Conservation (phyloP, 2,888 invertebrate species). For the Leptopilina myrica region DNA sequence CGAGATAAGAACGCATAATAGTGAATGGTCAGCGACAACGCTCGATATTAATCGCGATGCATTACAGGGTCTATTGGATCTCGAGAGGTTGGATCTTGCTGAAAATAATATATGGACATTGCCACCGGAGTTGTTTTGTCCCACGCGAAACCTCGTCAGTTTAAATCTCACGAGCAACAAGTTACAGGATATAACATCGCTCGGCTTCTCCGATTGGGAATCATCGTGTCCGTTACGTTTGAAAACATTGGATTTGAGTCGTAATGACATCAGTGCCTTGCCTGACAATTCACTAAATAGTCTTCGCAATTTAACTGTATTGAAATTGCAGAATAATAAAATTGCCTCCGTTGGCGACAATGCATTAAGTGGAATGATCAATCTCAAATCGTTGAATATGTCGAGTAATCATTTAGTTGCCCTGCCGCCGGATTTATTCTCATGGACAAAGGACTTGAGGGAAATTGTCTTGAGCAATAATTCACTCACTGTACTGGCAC, state of each 20-base stretch:
- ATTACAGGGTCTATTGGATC: slow-evolving; percentile 83
- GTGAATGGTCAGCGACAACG: slow-evolving; percentile 88
- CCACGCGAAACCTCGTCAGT: slow-evolving; percentile 82
- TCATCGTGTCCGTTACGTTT: slow-evolving; percentile 84
- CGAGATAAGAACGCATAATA: slow-evolving; percentile 85
- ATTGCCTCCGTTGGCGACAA: slow-evolving; percentile 86
- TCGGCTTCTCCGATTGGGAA: slow-evolving; percentile 87
- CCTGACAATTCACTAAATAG: slow-evolving; percentile 85
- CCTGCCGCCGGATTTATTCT: slow-evolving; percentile 87
- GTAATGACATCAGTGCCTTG: slow-evolving; percentile 84
- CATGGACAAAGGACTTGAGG: slow-evolving; percentile 84
- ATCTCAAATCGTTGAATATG: slow-evolving; percentile 85
- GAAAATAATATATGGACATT: slow-evolving; percentile 88
- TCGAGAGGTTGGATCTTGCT: slow-evolving; percentile 84
- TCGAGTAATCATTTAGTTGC: slow-evolving; percentile 88
- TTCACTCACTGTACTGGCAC: slow-evolving; percentile 85
- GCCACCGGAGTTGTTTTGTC: slow-evolving; percentile 85
- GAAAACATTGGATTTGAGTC: slow-evolving; percentile 85
- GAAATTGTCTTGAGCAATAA: slow-evolving; percentile 88
- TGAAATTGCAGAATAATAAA: slow-evolving; percentile 87
- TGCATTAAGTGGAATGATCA: slow-evolving; percentile 84
- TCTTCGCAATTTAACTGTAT: slow-evolving; percentile 83
- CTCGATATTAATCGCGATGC: slow-evolving; percentile 86
- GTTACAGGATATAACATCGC: slow-evolving; percentile 86
- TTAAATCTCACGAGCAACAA: slow-evolving; percentile 87